Percentiles rank a stretch among this genome's conserved stretches.
Conservation (phyloP, 2,797 vertebrate species). For the Allobates femoralis region DNA sequence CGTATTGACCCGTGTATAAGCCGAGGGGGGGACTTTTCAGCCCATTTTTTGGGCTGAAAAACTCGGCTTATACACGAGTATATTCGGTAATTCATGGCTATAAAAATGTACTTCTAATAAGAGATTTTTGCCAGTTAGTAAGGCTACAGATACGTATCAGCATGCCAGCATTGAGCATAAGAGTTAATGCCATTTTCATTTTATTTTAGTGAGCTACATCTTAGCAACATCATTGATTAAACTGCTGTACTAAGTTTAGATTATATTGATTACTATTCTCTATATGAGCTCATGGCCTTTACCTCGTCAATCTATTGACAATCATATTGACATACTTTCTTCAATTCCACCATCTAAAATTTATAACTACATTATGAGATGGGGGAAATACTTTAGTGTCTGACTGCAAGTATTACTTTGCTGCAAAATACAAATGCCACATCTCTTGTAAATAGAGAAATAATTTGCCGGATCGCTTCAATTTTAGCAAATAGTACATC, state of each 20-base stretch:
- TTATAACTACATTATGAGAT: background rate
- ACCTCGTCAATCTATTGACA: conserved; percentile 47
- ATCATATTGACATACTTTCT: conserved; percentile 35
- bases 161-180: background rate
- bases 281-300: conserved; percentile 38
- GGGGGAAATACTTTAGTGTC: background rate
- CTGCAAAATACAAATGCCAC: background rate
- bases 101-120: background rate
- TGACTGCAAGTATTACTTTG: background rate
- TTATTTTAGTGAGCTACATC: background rate
- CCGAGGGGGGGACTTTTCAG: too few relatives aligned
- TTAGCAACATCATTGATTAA: conserved; percentile 40
- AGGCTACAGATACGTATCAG: background rate
- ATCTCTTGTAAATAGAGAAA: background rate
- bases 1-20: too few relatives aligned
- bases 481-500: background rate
- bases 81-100: background rate
- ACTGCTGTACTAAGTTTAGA: conserved; percentile 42
- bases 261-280: conserved; percentile 42
- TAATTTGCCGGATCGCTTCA: background rate
- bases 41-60: too few relatives aligned
- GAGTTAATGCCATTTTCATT: conserved; percentile 1
- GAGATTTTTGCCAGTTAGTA: background rate
- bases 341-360: background rate
- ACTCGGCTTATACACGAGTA: too few relatives aligned